Evolutionary conservation across 2,797 vertebrate genomes (phyloP).

Genomic region (Cottoperca gobio): DNA sequence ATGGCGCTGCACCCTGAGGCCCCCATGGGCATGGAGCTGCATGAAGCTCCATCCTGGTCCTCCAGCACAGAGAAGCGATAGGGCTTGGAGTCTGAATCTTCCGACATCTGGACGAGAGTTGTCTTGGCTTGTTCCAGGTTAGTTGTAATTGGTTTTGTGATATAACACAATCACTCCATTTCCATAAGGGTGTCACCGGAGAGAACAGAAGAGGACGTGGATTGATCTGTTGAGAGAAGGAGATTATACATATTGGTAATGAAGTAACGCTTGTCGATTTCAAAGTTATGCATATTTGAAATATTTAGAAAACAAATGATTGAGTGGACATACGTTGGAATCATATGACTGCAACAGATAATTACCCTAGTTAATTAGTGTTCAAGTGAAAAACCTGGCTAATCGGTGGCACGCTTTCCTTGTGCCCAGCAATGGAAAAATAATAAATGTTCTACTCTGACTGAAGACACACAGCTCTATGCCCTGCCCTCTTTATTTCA

Average conservation of each 20-base stretch:
- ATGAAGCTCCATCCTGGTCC: conserved; percentile 72
- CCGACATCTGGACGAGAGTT: conserved; percentile 74
- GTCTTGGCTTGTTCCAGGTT: conserved; percentile 25
- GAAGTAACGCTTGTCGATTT: not conserved
- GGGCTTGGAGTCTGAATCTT: conserved; percentile 77
- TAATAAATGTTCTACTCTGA: conserved; percentile 19
- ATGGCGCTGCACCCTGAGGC: conserved; percentile 74
- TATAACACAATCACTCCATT: conserved; percentile 70
- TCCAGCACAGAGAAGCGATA: conserved; percentile 79
- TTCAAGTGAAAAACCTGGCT: not conserved
- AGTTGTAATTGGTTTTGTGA: conserved; percentile 22
- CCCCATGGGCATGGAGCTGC: conserved; percentile 60
- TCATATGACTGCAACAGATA: not conserved
- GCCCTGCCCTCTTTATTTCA: conserved; percentile 13
- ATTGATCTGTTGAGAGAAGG: conserved; percentile 60
- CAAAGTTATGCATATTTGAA: not conserved
- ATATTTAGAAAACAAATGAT: not conserved
- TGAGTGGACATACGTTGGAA: not conserved
- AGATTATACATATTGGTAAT: conserved; percentile 19
- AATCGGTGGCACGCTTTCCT: not conserved
- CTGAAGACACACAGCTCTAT: not conserved
- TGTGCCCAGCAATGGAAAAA: conserved; percentile 34
- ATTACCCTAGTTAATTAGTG: not conserved
- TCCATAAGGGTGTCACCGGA: conserved; percentile 10
- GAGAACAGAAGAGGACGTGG: not conserved